phyloP scores from a whole-genome alignment of 2,113 vertebrate species.

The Datnioides undecimradiatus region DNA sequence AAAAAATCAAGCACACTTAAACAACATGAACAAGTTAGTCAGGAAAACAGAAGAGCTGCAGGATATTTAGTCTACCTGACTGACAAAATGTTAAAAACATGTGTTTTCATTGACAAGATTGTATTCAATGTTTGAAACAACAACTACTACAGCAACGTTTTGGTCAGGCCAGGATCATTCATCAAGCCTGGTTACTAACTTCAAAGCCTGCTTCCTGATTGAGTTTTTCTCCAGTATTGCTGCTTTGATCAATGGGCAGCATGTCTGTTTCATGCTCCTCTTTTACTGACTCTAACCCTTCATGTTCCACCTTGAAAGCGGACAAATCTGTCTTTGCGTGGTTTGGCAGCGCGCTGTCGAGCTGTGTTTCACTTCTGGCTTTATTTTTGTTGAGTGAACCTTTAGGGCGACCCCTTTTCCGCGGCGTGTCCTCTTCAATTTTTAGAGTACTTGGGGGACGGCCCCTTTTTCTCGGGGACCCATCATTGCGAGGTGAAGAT shows the following conservation, averaged over 20 bases:
- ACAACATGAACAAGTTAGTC: slow-evolving; percentile 55
- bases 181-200: slow-evolving; percentile 50
- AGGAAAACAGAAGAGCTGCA: slow-evolving; percentile 39
- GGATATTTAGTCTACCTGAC: slow-evolving; percentile 44
- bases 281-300: slow-evolving; percentile 26
- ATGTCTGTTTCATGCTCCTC: neutral
- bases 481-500: neutral
- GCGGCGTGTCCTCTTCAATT: neutral
- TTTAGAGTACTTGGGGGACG: slow-evolving; percentile 42
- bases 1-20: slow-evolving; percentile 39
- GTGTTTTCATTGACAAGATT: slow-evolving; percentile 44
- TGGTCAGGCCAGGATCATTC: slow-evolving; percentile 38
- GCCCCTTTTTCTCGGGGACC: slow-evolving; percentile 64
- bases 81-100: slow-evolving; percentile 66
- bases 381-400: slow-evolving; percentile 59
- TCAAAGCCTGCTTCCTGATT: slow-evolving; percentile 50
- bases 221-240: slow-evolving; percentile 9
- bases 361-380: neutral
- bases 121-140: slow-evolving; percentile 51
- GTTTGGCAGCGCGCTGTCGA: neutral
- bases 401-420: slow-evolving; percentile 73
- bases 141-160: slow-evolving; percentile 45
- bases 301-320: neutral
- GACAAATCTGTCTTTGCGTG: neutral
- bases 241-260: neutral